Conservation (phyloP, 2,888 invertebrate genomes). For the Listrodromus nycthemerus region DNA sequence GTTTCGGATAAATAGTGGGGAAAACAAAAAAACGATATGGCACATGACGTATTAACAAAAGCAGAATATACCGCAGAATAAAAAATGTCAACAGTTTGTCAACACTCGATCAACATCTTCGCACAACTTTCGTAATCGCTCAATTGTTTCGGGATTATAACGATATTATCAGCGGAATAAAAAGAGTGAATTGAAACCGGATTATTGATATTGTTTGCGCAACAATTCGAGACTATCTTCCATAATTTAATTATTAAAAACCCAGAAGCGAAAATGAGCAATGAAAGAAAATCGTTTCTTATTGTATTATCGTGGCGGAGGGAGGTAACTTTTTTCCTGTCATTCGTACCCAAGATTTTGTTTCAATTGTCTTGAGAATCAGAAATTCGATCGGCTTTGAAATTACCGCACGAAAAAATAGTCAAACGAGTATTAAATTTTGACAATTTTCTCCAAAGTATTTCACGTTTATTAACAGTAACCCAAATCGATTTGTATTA, state of each 20-base stretch:
- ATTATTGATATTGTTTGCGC: conserved; percentile 44
- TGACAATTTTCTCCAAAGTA: no score
- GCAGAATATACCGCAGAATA: conserved; percentile 36
- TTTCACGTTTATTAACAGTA: no score
- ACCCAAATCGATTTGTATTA: no score
- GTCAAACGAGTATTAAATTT: no score
- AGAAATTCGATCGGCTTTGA: not conserved
- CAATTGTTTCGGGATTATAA: conserved; percentile 33
- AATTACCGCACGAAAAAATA: not conserved
- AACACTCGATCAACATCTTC: conserved; percentile 37
- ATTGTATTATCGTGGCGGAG: conserved; percentile 14
- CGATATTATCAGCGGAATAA: conserved; percentile 19
- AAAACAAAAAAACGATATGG: conserved; percentile 49
- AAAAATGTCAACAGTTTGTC: conserved; percentile 4
- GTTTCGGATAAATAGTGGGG: conserved; percentile 41
- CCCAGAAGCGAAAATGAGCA: conserved; percentile 25
- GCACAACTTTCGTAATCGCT: conserved; percentile 39
- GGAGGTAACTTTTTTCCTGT: conserved; percentile 15
- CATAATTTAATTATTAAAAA: conserved; percentile 58
- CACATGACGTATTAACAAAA: conserved; percentile 69
- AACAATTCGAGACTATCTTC: conserved; percentile 54
- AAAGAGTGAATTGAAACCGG: conserved; percentile 17
- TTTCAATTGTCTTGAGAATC: not conserved
- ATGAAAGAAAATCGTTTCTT: conserved; percentile 24
- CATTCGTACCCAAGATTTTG: not conserved